Conservation (phyloP, 1,140 invertebrate genomes). For the Scylla paramamosain region DNA sequence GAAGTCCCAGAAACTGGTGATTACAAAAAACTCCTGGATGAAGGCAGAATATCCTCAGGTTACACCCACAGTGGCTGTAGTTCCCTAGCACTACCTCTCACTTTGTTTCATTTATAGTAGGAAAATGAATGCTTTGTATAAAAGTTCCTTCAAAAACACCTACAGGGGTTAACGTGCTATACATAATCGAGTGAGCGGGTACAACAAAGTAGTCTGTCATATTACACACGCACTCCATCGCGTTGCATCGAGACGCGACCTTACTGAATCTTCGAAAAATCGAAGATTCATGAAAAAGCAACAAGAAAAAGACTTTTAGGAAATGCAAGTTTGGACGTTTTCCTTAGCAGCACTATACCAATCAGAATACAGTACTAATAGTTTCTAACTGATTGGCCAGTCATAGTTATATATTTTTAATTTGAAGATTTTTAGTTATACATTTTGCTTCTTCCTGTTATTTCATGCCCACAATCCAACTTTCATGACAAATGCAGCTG, state of each 20-base stretch:
- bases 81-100: constrained; percentile 73
- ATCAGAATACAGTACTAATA: constrained; percentile 61
- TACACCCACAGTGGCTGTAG: constrained; percentile 63
- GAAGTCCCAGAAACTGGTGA: constrained; percentile 59
- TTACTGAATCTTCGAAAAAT: constrained; percentile 64
- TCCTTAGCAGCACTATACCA: constrained; percentile 60
- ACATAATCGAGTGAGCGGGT: constrained; percentile 75
- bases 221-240: constrained; percentile 62
- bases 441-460: constrained; percentile 63
- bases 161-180: constrained; percentile 72
- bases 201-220: constrained; percentile 70
- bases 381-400: constrained; percentile 64
- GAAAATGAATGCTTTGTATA: constrained; percentile 74
- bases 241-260: constrained; percentile 51
- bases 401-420: background rate
- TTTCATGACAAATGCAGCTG: constrained; percentile 4
- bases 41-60: constrained; percentile 69
- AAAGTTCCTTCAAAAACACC: constrained; percentile 74
- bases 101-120: constrained; percentile 75
- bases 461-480: constrained; percentile 10
- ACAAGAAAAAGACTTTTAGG: constrained; percentile 62
- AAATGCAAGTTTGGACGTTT: constrained; percentile 74
- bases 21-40: constrained; percentile 63
- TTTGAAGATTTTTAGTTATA: background rate
- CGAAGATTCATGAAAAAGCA: constrained; percentile 68